Evolutionary conservation across 2,888 invertebrate genomes (phyloP).

Genomic region (Apamea sordens): DNA sequence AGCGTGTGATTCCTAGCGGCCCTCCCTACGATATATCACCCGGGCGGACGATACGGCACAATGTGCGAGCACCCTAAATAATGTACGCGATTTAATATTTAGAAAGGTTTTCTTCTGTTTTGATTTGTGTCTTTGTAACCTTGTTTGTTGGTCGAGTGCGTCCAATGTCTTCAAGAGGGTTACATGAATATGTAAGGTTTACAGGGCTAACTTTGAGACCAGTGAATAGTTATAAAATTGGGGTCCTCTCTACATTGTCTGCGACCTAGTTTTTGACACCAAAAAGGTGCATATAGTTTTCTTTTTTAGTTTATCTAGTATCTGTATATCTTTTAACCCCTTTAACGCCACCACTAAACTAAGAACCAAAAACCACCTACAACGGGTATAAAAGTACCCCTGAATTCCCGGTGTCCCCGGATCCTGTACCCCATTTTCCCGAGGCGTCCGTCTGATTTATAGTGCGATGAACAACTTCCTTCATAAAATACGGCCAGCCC

Average conservation of each 20-base stretch:
- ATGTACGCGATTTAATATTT: slow-evolving; percentile 59
- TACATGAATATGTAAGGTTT: slow-evolving; percentile 33
- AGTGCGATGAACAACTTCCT: slow-evolving; percentile 85
- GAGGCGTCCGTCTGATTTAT: slow-evolving; percentile 83
- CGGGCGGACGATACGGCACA: slow-evolving; percentile 52
- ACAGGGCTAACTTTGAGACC: background rate
- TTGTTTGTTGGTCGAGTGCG: slow-evolving; percentile 10
- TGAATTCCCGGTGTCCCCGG: slow-evolving; percentile 28
- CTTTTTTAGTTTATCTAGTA: background rate
- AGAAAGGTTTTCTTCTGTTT: slow-evolving; percentile 57
- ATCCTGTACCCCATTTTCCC: slow-evolving; percentile 63
- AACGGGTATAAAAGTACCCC: slow-evolving; percentile 3
- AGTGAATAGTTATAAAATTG: background rate
- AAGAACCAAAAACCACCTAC: background rate
- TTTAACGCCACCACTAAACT: background rate
- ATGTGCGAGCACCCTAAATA: slow-evolving; percentile 59
- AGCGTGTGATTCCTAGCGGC: slow-evolving; percentile 80
- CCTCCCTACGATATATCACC: slow-evolving; percentile 80
- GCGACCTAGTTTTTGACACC: background rate
- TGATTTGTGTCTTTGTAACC: slow-evolving; percentile 59
- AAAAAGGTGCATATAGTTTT: background rate
- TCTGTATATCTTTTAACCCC: slow-evolving; percentile 11
- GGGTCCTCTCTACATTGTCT: background rate
- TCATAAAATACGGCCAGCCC: slow-evolving; percentile 80
- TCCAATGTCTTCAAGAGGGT: slow-evolving; percentile 25